Evolutionary conservation across 2,888 invertebrate species (phyloP), one percentile per base, ranked within the genome.

Genomic region (Hydraecia micacea): DNA sequence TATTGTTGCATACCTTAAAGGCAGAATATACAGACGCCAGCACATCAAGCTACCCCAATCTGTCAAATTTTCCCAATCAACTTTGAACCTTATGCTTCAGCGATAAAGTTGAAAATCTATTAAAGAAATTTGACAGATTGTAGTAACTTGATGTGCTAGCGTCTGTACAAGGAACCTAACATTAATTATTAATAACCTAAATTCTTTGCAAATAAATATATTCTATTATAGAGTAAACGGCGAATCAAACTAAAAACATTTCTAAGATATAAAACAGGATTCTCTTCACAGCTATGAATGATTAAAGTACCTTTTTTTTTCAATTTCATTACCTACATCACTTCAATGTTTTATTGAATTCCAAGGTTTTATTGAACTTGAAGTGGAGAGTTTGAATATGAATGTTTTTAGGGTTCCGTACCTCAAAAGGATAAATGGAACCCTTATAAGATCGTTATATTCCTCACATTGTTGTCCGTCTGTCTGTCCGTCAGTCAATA

Each of bases 291-390:
- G 72, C 60, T 74, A 79, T 81, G 58, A 83, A 86, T 81, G 75
- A 88, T 83, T 80, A 78, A 80, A 81, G 58, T 74, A 52, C 60
- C 46, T 3, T 66, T 32, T 5, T 66, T 78, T 69, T 73, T 74
- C 77, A 79, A 80, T 83, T 82, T 79, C 70, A 77, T 86, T 85
- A 78, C 66, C 83, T 85, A 79, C 55, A 75, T 62, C 74, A 77
- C 71, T 85, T 81, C 69, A 80, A 72, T 79, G 55, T 85, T 82
- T 77, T 81, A 81, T 80, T 81, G 70, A 79, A 81, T 87, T 78
- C 73, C 73, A 79, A 75, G 72, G 39, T 84, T 75, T 84, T 73
- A 77, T 80, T 71, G 55, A 68, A 81, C 28, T 74, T 75, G 66
- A 77, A 83, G 73, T 74, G 42, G 69, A 66, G 39, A 81, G 68